Evolutionary conservation across 2,113 vertebrate genomes (phyloP).

Genomic region (Geothlypis trichas): DNA sequence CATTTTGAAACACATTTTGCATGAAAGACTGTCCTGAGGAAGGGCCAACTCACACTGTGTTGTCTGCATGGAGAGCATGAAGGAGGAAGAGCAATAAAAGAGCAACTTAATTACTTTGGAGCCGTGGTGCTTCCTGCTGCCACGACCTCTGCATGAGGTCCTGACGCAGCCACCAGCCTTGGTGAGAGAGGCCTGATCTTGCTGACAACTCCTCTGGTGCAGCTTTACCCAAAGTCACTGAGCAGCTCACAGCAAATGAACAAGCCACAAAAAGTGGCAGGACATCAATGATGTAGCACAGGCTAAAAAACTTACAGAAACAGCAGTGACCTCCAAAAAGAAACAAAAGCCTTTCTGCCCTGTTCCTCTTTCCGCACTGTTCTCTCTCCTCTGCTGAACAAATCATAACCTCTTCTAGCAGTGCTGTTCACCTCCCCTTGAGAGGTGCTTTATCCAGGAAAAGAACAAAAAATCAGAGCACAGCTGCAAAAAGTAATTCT

Average conservation of each 20-base stretch:
- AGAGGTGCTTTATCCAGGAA: background rate
- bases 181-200: background rate
- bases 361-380: background rate
- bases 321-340: background rate
- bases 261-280: background rate
- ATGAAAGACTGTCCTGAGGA: conserved; percentile 4
- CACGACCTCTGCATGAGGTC: background rate
- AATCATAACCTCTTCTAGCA: background rate
- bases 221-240: background rate
- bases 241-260: conserved; percentile 3
- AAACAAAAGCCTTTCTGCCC: background rate
- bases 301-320: background rate
- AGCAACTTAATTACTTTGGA: conserved; percentile 1
- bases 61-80: background rate
- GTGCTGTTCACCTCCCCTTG: background rate
- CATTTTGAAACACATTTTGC: background rate
- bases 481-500: background rate
- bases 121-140: background rate
- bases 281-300: background rate
- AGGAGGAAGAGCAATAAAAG: background rate
- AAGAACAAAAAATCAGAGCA: background rate
- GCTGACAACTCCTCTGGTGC: conserved; percentile 31
- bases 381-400: background rate
- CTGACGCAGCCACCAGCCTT: background rate
- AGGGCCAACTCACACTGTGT: background rate